Conservation (phyloP, 1,140 invertebrate genomes). For the Ectropis grisescens region DNA sequence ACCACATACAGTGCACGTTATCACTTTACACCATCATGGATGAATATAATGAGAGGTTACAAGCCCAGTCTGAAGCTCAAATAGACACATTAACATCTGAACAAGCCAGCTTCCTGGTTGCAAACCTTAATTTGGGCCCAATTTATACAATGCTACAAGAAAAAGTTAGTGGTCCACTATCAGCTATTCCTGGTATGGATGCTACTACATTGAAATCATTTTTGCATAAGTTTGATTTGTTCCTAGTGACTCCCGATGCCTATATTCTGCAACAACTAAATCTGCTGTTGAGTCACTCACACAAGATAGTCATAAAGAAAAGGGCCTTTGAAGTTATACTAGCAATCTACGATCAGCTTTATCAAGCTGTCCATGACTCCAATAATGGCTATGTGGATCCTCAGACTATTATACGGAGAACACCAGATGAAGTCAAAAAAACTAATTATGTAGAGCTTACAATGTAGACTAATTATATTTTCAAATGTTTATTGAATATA, state of each 20-base stretch:
- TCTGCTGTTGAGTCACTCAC: slow-evolving; percentile 82
- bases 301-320: slow-evolving; percentile 82
- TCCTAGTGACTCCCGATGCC: slow-evolving; percentile 81
- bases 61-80: slow-evolving; percentile 93
- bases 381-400: slow-evolving; percentile 84
- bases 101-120: slow-evolving; percentile 92
- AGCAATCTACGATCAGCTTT: slow-evolving; percentile 90
- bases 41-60: slow-evolving; percentile 89
- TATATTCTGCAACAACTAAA: slow-evolving; percentile 88
- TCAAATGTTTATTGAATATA: too few species aligned
- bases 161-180: slow-evolving; percentile 81
- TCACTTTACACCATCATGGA: slow-evolving; percentile 94
- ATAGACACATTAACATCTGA: slow-evolving; percentile 95
- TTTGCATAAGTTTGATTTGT: slow-evolving; percentile 76
- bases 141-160: slow-evolving; percentile 95
- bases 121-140: slow-evolving; percentile 90
- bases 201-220: slow-evolving; percentile 87
- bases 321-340: slow-evolving; percentile 88
- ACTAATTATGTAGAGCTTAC: slow-evolving; percentile 17
- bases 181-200: slow-evolving; percentile 91
- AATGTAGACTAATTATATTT: too few species aligned
- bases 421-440: slow-evolving; percentile 83
- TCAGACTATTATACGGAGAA: slow-evolving; percentile 76
- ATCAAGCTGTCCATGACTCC: slow-evolving; percentile 82
- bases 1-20: slow-evolving; percentile 91